Base-by-base conservation (phyloP, 2,113 vertebrate species). In the Potamarius usumacintae region DNA sequence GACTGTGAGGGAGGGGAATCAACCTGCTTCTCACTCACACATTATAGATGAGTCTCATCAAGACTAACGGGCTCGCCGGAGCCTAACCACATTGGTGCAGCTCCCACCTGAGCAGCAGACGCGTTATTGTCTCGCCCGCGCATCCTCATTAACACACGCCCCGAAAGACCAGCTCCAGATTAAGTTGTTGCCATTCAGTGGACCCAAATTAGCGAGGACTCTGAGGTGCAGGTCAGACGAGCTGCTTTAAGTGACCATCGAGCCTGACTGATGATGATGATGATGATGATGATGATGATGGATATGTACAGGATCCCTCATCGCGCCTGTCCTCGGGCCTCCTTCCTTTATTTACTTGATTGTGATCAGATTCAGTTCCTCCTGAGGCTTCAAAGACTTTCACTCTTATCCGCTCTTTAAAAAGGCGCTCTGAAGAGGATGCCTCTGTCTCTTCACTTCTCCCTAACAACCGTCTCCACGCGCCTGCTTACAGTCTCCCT, bases 151-250 rank as follows among this genome's bases (percentile, higher is more conserved):
- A 90, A 94, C 91, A 92, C 89, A 90, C 92, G 92, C 90, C 81
- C 84, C 81, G 85, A 89, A 94, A 95, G 92, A 93, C 93, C 93
- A 92, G 93, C 85, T 94, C 90, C 90, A 94, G 94, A 95, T 95
- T 93, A 95, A 95, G 93, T 95, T 95, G 95, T 94, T 95, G 94
- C 94, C 93, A 94, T 94, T 93, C 94, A 94, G 92, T 94, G 94
- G 94, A 95, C 93, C 94, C 92, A 93, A 94, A 95, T 95, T 94
- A 95, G 93, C 91, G 89, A 78, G 91, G 92, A 92, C 93, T 90
- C 91, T 34, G 52, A 88, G 85, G 79, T 88, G 84, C 86, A 65
- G 62, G 50, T 87, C 85, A 87, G 85, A 87, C 84, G 65, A 65
- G 87, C 84, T 89, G 86, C 65, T 12, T 55, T 85, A 77, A 80